Base-by-base conservation (phyloP, 1,140 invertebrate genomes). In the Drosophila sp. region DNA sequence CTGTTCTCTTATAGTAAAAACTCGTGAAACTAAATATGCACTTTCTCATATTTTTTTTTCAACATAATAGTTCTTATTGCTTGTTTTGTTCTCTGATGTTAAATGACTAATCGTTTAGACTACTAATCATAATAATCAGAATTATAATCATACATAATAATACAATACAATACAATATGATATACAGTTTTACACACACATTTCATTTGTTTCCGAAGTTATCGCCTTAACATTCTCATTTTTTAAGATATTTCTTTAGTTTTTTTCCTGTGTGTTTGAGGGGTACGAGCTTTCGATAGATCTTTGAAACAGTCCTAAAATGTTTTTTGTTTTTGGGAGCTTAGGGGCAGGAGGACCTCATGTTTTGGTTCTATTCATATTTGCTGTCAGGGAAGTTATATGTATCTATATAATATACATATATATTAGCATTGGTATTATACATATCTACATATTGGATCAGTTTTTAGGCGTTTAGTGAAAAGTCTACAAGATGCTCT, bases 81-180 rank as follows among this genome's bases (percentile, higher is more conserved):
- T 50, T 47, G 35, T 47, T 50, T 23, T 47, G 17, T 47, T 47
- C 23, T 25, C 25, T 47, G 6, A 25, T n/a, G 3, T 44, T 78
- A 71, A 82, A 74, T 75, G 79, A 83, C 80, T 87, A 83, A 87
- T 65, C 70, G 60, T 87, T 81, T 87, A 87, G 66, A 69, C 83
- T 87, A 86, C 79, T 74, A 81, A 82, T 82, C 76, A 82, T 87
- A 40, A 40, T 40, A 40, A 50, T 50, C 23, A 50, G 44, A 50
- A 50, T 50, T 23, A 50, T 17, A 50, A 27, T 47, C 44, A 47
- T 47, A 47, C 10, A 38, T 38, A 38, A 38, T 38, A 38, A 38
- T 38, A 47, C 17, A 50, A 50, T 50, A 50, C 72, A 85, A 81
- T 86, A 50, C 8, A 84, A 85, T 80, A 79, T 79, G 75, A 70